These are phyloP conservation scores for Callyntrura guangdongensis DNA, from an alignment of 2,888 invertebrate genomes.

Conservation along the genomic window DNA sequence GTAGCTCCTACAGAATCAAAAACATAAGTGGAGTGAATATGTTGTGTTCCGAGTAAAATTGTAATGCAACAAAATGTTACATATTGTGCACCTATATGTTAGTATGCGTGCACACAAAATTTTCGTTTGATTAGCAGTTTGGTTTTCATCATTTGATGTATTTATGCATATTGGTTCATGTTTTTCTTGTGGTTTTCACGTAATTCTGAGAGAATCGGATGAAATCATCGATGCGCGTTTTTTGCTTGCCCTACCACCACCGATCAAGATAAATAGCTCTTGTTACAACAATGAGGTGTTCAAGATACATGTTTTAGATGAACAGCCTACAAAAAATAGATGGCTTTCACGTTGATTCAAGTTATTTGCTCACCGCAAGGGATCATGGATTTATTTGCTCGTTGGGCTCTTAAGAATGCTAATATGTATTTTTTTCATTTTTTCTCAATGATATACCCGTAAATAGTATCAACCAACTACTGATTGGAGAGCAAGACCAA, in stretches of 20 bases:
- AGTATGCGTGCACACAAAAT: conserved; percentile 1
- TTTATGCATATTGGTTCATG: conserved; percentile 49
- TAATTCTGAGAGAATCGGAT: neutral
- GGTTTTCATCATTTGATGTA: conserved; percentile 11
- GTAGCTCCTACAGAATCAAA: no score
- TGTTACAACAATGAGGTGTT: conserved; percentile 50
- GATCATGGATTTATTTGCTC: conserved; percentile 65
- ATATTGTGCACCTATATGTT: neutral
- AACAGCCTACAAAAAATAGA: conserved; percentile 13
- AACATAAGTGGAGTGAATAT: no score
- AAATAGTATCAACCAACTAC: neutral
- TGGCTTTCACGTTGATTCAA: conserved; percentile 23
- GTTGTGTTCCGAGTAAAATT: no score
- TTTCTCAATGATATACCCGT: neutral
- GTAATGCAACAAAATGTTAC: neutral
- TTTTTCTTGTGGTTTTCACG: neutral
- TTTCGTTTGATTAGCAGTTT: conserved; percentile 18
- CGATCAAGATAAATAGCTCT: conserved; percentile 36
- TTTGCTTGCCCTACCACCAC: neutral
- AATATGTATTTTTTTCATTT: conserved; percentile 3
- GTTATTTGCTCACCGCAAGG: conserved; percentile 64
- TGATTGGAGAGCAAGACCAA: no score
- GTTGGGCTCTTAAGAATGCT: conserved; percentile 22
- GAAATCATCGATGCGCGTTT: conserved; percentile 41
- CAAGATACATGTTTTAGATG: conserved; percentile 23